A percentile compares a stretch with the other conserved stretches of the same genome.
These are phyloP conservation scores for Campoplex nolae DNA, from an alignment of 2,888 invertebrate species.

Conservation along the genomic window DNA sequence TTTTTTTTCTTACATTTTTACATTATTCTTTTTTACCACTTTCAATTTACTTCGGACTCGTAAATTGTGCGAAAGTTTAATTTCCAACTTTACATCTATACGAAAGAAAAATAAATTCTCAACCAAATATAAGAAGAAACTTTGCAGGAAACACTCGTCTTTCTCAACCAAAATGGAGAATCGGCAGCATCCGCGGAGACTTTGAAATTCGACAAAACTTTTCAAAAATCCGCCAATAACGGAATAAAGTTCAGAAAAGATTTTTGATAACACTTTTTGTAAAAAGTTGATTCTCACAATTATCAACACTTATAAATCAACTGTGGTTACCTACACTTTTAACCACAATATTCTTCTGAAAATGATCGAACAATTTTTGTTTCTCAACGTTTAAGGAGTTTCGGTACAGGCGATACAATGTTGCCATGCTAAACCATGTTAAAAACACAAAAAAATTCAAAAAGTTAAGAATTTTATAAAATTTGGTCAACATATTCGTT, in stretches of 20 bases:
- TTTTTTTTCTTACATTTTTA: neutral
- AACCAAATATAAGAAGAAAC: neutral
- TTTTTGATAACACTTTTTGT: neutral
- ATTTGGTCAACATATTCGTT: no score
- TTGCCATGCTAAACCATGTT: no score
- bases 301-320: no score
- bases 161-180: neutral
- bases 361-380: no score
- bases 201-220: neutral
- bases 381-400: no score
- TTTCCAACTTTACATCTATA: neutral
- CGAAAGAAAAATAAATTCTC: slow-evolving; percentile 16
- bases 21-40: neutral
- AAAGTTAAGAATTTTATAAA: no score
- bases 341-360: no score
- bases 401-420: no score
- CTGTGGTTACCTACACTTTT: no score
- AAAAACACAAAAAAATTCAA: no score
- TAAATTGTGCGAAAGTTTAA: slow-evolving; percentile 28
- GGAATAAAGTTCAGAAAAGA: no score
- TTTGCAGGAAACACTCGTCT: neutral
- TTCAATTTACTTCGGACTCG: slow-evolving; percentile 20
- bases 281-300: neutral
- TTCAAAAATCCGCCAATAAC: no score
- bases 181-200: neutral